Evolutionary conservation across 92 coral and sea anemone species (phyloP), one percentile per base, ranked within the genome.

Genomic region (Parazoanthus darwini): DNA sequence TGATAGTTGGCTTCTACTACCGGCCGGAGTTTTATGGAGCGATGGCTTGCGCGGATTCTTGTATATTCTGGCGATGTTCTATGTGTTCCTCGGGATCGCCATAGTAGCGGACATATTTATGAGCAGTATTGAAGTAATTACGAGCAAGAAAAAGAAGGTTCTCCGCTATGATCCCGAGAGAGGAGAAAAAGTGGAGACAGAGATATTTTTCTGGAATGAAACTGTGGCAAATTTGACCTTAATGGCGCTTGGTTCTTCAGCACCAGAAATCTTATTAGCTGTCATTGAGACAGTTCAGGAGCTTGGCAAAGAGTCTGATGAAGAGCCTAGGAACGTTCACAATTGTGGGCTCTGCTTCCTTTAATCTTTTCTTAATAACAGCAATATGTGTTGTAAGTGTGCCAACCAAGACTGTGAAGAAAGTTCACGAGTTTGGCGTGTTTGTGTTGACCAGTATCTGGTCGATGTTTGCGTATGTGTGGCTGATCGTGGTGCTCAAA

Each of bases 131-230:
- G 98, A 95, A 23, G 98, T 95, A 4, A 95, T 95, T 33, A 95
- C 98, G 2, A 95, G 98, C 77, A 95, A 95, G 81, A 95, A 95
- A 81, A 90, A 92, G 8, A 95, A 92, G 80, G 90, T 95, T 5
- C 91, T 94, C 0, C 93, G 94, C 13, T 95, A 85, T 70, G 98
- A 95, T 39, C 92, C 93, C 8, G 98, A 95, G 78, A 92, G 90
- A 77, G 89, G 87, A 77, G 96, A 95, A 84, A 91, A 96, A 58
- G 91, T 93, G 1, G 96, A 95, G 86, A 93, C 92, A 43, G 98
- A 95, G 74, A 96, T 95, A 66, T 95, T 95, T 86, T 96, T 95
- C 14, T 95, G 98, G 98, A 95, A 95, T 33, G 98, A 95, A 85
- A 95, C 98, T 3, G 96, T 95, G 22, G 98, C 98, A 5, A 95